Evolutionary conservation across 2,113 vertebrate genomes (phyloP).

Genomic region (Ursus arctos): DNA sequence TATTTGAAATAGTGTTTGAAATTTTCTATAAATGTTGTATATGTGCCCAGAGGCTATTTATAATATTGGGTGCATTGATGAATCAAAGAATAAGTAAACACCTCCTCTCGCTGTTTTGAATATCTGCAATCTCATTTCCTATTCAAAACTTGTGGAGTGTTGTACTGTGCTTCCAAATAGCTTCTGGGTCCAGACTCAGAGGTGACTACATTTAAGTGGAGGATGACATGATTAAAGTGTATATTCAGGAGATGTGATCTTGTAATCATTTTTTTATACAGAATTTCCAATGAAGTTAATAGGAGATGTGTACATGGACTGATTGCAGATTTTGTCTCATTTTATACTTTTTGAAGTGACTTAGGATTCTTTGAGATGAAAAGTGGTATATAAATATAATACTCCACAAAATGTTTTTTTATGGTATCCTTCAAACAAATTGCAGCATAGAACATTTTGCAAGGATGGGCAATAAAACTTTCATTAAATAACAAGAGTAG

Average conservation of each 20-base stretch:
- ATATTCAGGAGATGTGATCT: constrained; percentile 42
- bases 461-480: constrained; percentile 40
- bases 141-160: constrained; percentile 38
- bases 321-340: constrained; percentile 37
- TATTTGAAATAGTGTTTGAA: constrained; percentile 17
- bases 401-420: constrained; percentile 17
- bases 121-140: constrained; percentile 23
- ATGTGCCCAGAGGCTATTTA: constrained; percentile 40
- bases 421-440: constrained; percentile 50
- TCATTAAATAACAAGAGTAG: constrained; percentile 14
- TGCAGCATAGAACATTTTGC: not conserved
- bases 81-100: constrained; percentile 50
- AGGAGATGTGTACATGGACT: not conserved
- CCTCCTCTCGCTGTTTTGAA: constrained; percentile 6
- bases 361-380: constrained; percentile 58
- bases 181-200: constrained; percentile 38
- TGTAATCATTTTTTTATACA: constrained; percentile 45
- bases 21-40: constrained; percentile 62
- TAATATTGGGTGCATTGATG: constrained; percentile 49
- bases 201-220: constrained; percentile 57
- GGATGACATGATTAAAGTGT: constrained; percentile 50
- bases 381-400: not conserved
- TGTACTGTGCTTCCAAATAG: constrained; percentile 45
- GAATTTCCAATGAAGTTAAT: constrained; percentile 52
- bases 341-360: constrained; percentile 27